Evolutionary conservation across 1,140 invertebrate genomes (phyloP).

Genomic region (Anthonomus grandis): DNA sequence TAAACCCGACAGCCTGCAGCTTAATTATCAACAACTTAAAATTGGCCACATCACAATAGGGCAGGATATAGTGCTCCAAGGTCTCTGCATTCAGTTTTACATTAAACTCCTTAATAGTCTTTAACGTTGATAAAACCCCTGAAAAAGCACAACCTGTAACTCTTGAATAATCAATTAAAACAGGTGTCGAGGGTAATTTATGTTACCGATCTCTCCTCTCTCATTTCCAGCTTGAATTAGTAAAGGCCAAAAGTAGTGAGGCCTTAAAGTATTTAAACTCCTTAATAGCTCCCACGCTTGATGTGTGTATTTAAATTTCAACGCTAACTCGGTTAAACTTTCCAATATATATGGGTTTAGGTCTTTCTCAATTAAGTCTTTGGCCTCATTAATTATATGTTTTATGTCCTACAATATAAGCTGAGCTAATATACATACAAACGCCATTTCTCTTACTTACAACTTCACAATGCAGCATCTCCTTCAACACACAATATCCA

Average conservation of each 20-base stretch:
- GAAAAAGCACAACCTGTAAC: conserved; percentile 23
- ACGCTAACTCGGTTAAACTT: conserved; percentile 33
- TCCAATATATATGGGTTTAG: conserved; percentile 33
- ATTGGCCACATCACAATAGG: conserved; percentile 51
- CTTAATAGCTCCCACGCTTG: conserved; percentile 32
- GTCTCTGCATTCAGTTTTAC: conserved; percentile 55
- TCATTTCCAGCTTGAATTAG: conserved; percentile 27
- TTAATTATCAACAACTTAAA: conserved; percentile 51
- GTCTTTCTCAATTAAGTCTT: conserved; percentile 26
- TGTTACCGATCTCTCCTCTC: conserved; percentile 36
- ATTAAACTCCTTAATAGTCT: conserved; percentile 51
- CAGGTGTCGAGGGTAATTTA: too few species aligned
- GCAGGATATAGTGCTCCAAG: conserved; percentile 53
- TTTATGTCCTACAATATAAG: conserved; percentile 30
- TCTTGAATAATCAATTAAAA: too few species aligned
- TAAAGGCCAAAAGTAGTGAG: conserved; percentile 47
- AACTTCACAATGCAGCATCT: conserved; percentile 35
- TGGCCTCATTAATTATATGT: conserved; percentile 31
- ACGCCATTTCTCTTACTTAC: conserved; percentile 21
- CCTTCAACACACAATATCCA: conserved; percentile 28
- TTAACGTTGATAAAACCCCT: conserved; percentile 53
- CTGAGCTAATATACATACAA: not conserved
- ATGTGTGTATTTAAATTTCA: conserved; percentile 31
- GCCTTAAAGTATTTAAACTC: conserved; percentile 29
- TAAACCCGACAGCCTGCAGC: conserved; percentile 49